Conservation (phyloP, 2,113 vertebrate species). For the Ochotona curzoniae region DNA sequence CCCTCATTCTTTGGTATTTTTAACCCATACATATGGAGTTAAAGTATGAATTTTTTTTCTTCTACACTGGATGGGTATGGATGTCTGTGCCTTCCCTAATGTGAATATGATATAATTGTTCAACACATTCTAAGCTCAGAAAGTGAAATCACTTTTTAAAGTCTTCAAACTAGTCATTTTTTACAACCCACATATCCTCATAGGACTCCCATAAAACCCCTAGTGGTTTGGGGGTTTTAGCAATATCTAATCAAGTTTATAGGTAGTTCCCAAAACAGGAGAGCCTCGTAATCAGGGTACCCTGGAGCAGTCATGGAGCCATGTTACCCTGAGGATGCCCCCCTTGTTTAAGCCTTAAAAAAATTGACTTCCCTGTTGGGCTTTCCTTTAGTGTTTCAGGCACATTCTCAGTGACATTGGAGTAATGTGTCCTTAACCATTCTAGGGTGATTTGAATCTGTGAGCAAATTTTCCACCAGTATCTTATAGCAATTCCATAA, state of each 20-base stretch:
- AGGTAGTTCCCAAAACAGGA: not conserved
- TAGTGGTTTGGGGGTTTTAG: not conserved
- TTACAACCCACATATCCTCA: not conserved
- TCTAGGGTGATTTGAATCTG: not conserved
- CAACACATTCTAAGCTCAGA: not conserved
- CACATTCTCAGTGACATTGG: not conserved
- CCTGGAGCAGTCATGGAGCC: not conserved
- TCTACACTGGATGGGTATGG: not conserved
- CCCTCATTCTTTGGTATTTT: not conserved
- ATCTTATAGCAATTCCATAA: conserved; percentile 1
- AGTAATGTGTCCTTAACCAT: not conserved
- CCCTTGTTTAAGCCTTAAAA: not conserved
- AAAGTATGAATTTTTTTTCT: not conserved
- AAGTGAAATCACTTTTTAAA: not conserved
- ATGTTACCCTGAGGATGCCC: not conserved
- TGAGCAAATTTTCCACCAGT: not conserved
- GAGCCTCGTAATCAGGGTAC: not conserved
- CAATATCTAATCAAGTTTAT: not conserved
- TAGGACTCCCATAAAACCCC: not conserved
- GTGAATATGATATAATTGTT: not conserved
- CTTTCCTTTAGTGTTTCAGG: not conserved
- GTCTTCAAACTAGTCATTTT: not conserved
- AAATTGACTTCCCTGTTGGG: not conserved
- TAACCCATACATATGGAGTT: not conserved
- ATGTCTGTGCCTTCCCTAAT: not conserved